These are phyloP conservation scores for Hiodon alosoides DNA, from an alignment of 2,113 vertebrate species.

Conservation along the genomic window DNA sequence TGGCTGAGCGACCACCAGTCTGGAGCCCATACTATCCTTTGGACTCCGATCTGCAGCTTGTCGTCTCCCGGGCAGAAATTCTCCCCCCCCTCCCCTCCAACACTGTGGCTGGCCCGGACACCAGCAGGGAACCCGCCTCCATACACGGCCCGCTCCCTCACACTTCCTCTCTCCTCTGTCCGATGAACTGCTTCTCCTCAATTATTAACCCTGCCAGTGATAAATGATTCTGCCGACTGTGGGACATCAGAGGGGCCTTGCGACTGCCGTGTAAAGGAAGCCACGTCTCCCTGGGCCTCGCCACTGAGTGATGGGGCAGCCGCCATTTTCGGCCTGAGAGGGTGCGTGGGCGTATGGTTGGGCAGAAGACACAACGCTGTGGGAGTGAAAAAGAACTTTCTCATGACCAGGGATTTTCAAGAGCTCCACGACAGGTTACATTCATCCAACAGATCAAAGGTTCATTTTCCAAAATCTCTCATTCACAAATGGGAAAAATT, in stretches of 20 bases:
- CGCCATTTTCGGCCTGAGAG: slow-evolving; percentile 9
- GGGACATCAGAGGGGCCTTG: slow-evolving; percentile 65
- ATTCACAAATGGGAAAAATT: background rate
- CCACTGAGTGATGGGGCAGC: slow-evolving; percentile 39
- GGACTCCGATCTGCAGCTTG: background rate
- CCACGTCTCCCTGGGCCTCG: slow-evolving; percentile 52
- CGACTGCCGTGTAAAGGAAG: slow-evolving; percentile 73
- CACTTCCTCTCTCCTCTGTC: slow-evolving; percentile 40
- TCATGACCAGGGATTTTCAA: slow-evolving; percentile 24
- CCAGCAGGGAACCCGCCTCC: slow-evolving; percentile 44
- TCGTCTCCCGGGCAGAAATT: slow-evolving; percentile 36
- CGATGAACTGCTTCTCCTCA: slow-evolving; percentile 40
- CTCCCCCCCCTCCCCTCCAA: slow-evolving; percentile 13
- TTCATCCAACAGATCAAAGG: background rate
- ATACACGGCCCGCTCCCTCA: slow-evolving; percentile 46
- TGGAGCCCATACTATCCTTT: background rate
- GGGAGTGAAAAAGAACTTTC: slow-evolving; percentile 28
- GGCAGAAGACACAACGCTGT: slow-evolving; percentile 16
- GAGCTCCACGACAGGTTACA: background rate
- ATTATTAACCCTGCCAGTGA: slow-evolving; percentile 69
- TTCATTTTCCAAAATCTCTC: slow-evolving; percentile 2
- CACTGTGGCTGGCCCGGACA: slow-evolving; percentile 16
- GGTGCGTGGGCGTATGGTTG: slow-evolving; percentile 34
- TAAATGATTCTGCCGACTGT: slow-evolving; percentile 72
- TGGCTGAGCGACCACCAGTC: background rate